Evolutionary conservation across 2,113 vertebrate species (phyloP), one percentile per base, ranked within the genome.

Genomic region (Cryptotis parvus): DNA sequence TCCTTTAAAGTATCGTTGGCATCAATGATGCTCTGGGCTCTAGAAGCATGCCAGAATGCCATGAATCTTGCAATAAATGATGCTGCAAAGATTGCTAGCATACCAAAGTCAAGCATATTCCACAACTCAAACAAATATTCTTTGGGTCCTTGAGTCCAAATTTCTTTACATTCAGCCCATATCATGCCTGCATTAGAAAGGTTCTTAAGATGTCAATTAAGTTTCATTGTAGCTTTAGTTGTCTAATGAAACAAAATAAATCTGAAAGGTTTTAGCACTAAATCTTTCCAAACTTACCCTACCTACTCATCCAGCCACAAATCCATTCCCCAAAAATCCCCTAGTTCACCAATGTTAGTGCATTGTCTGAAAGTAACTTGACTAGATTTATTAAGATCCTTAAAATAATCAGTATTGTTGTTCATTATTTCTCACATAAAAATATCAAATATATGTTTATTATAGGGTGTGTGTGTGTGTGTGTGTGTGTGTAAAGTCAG

Each of bases 71-170:
- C 98, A 87, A 99, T 98, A 96, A 99, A 99, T 0, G 99, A 99
- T 31, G 99, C 98, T 80, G 98, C 98, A 92, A 99, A 99, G 96
- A 99, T 99, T 72, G 99, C 98, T 95, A 99, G 93, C 98, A 99
- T 99, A 69, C 99, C 99, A 78, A 99, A 99, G 91, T 99, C 99
- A 24, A 99, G 98, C 96, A 99, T 98, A 95, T 99, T 99, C 99
- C 99, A 99, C 72, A 99, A 97, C 70, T 99, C 99, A 94, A 98
- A 98, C n/a, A 99, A 94, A 91, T 99, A 99, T 81, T 99, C 99
- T 65, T 99, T 98, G 84, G 99, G 98, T 89, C 99, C 99, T 97
- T 99, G 98, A 39, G 98, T 98, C 99, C 99, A 99, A 87, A 99
- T 99, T 95, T 99, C 98, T 97, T 99, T 99, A 96, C 99, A 99